Percentiles rank a stretch among this genome's conserved stretches.
Conservation (phyloP, 2,113 vertebrate genomes). For the Rhinoderma darwinii region DNA sequence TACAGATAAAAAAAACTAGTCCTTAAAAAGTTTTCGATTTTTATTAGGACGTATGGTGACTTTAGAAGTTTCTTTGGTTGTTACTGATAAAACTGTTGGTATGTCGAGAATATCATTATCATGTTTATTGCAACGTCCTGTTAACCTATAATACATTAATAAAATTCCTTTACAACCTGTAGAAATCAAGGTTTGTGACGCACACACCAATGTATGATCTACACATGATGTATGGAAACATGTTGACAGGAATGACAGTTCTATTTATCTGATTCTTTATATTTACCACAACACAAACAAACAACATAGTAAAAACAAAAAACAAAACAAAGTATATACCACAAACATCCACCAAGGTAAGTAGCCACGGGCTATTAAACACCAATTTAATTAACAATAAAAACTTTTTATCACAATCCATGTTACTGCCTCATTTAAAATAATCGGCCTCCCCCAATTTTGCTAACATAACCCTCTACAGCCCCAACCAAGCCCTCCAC, state of each 20-base stretch:
- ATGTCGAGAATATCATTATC: no score
- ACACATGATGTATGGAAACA: neutral
- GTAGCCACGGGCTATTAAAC: neutral
- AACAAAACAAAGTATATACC: neutral
- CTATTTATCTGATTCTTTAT: neutral
- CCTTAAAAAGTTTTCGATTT: neutral
- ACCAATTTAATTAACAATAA: neutral
- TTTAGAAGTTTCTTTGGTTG: neutral
- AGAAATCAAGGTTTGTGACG: neutral
- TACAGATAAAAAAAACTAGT: neutral
- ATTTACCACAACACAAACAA: neutral
- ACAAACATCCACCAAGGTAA: no score
- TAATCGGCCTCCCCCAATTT: neutral
- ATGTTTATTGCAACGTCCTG: neutral
- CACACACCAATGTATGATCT: neutral
- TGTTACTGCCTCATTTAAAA: neutral
- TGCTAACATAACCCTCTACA: neutral
- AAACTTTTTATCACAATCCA: neutral
- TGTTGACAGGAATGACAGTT: neutral
- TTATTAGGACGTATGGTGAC: neutral
- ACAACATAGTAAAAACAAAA: neutral
- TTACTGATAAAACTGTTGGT: neutral
- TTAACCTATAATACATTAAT: no score
- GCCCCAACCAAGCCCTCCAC: constrained; percentile 7
- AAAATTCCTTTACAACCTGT: neutral